phyloP scores from a whole-genome alignment of 1,140 invertebrate species.

The Diorhabda elongata region DNA sequence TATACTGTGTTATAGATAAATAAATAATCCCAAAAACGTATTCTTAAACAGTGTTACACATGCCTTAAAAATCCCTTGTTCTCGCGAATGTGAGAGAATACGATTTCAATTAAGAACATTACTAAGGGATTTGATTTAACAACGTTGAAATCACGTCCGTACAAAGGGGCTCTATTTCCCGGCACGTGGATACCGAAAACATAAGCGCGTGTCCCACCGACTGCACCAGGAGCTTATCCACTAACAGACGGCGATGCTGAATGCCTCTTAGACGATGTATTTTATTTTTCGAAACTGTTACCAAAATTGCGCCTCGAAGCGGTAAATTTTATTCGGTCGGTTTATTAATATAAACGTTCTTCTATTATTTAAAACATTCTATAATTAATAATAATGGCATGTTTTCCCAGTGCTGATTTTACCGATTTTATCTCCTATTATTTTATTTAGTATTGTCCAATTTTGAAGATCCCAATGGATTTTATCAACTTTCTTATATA shows the following conservation, averaged over 20 bases:
- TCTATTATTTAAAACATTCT: no score
- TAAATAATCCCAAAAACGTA: not conserved
- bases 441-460: no score
- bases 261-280: not conserved
- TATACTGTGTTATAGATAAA: not conserved
- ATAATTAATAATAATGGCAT: no score
- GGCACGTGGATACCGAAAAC: conserved; percentile 44
- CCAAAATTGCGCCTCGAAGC: no score
- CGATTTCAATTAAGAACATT: conserved; percentile 44
- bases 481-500: no score
- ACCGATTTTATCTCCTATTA: no score
- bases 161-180: conserved; percentile 41
- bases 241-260: conserved; percentile 12
- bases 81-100: conserved; percentile 28
- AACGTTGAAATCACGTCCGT: conserved; percentile 39
- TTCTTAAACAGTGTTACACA: not conserved
- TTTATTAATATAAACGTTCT: no score
- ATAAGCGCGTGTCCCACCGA: conserved; percentile 36
- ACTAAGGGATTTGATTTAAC: conserved; percentile 39
- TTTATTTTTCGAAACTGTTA: not conserved
- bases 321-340: no score
- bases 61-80: conserved; percentile 8
- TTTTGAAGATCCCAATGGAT: no score
- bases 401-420: no score
- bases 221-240: conserved; percentile 37